Percentiles rank a stretch among this genome's conserved stretches.
Evolutionary conservation across 2,113 vertebrate genomes (phyloP).

Genomic region (Cricetomys ansorgei): DNA sequence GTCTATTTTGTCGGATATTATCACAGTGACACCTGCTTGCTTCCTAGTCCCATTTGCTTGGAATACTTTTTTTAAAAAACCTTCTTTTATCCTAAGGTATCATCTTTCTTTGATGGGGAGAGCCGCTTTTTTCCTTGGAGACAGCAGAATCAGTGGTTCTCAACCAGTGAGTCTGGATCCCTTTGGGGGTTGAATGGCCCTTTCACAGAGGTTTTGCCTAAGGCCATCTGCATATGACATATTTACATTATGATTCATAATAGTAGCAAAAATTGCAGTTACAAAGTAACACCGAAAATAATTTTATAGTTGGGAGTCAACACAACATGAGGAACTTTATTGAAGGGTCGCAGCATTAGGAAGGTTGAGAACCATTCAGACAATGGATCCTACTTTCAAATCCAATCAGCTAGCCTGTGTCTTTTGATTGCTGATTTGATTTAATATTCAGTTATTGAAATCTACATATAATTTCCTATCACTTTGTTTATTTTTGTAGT

Average conservation of each 20-base stretch:
- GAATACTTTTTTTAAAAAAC: background rate
- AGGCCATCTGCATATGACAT: no score
- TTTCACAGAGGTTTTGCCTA: no score
- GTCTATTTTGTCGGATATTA: background rate
- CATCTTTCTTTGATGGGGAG: background rate
- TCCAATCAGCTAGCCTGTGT: background rate
- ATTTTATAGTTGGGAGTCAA: no score
- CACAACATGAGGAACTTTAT: no score
- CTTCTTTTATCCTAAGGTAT: background rate
- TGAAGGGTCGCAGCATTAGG: no score
- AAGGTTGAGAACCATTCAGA: no score
- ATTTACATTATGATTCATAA: no score
- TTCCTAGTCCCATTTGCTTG: background rate
- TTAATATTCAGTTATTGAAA: background rate
- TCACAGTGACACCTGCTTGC: background rate
- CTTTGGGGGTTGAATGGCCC: no score
- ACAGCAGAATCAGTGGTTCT: background rate
- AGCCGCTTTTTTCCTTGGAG: background rate
- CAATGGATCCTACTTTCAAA: background rate
- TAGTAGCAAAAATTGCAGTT: no score
- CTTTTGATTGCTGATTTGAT: background rate
- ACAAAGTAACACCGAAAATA: no score
- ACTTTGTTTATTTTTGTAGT: background rate
- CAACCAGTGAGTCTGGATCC: no score
- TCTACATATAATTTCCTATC: no score